Evolutionary conservation across 1,140 invertebrate species (phyloP), one percentile per base, ranked within the genome.

Genomic region (Drosophila mauritiana): DNA sequence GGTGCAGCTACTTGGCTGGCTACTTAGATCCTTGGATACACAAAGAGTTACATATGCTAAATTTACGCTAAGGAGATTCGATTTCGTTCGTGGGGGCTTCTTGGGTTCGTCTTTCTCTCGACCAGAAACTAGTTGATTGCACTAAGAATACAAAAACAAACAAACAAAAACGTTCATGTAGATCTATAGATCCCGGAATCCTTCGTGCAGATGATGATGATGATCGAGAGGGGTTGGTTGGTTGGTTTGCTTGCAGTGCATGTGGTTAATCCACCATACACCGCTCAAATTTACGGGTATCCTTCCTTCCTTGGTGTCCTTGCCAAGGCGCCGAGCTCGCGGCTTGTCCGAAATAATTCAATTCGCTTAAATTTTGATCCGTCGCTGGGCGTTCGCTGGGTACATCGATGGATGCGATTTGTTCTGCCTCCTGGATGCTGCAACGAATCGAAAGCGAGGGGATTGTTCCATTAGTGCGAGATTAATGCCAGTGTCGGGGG

Each of bases 361-460:
- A 88, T 86, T 86, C 48, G 40, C 45, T 78, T 86, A 86, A 86
- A 86, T 86, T 86, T 86, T 86, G 83, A 88, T 69, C 75, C 83
- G 83, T 73, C 57, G 75, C 3, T 73, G 83, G 79, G 80, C 81
- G 55, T 86, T 85, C 36, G 51, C 55, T 11, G 20, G 31, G 34
- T 63, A 45, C 39, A 48, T 52, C 42, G 25, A 34, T 48, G 73
- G 40, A 43, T 46, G n/a, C 11, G 43, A 17, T 54, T 65, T 61
- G 42, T 42, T 31, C 48, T 58, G 46, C 76, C 62, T 62, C 40
- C 56, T 62, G 52, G 69, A 31, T 51, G 81, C 82, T 86, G 82
- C n/a, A 86, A 81, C 6, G 36, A 56, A 8, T 49, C 45, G 31
- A 52, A n/a, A 51, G 7, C 45, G 31, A 45, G 27, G 12, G 15